phyloP scores from a whole-genome alignment of 2,113 vertebrate genomes.

The Amazona guildingii region DNA sequence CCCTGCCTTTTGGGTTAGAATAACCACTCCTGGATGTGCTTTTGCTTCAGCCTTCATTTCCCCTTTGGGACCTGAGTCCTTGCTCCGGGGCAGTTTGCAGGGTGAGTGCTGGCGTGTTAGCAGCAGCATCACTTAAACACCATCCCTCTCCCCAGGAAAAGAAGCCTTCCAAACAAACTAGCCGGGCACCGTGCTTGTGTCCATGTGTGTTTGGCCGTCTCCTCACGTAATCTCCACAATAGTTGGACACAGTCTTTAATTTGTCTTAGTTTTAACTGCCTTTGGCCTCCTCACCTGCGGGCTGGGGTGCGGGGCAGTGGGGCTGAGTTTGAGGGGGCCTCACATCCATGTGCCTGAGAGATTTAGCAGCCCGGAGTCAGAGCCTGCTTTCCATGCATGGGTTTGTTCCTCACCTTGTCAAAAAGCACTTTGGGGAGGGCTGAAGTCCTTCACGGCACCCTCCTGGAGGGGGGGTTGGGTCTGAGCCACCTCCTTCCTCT shows the following conservation, averaged over 20 bases:
- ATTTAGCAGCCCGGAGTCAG: too few relatives aligned
- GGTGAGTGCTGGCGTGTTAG: neutral
- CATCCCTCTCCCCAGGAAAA: neutral
- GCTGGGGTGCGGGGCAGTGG: neutral
- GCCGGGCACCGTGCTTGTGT: neutral
- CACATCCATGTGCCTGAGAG: neutral
- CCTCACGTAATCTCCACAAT: neutral
- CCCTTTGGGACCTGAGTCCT: neutral
- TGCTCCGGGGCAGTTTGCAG: neutral
- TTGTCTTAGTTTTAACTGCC: neutral
- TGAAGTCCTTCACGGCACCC: neutral
- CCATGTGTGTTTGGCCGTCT: neutral
- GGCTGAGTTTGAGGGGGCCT: neutral
- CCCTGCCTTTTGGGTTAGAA: neutral
- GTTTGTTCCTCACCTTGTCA: neutral
- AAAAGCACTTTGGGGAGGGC: neutral
- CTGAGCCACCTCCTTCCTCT: neutral
- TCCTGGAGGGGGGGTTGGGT: fast-evolving
- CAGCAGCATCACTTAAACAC: neutral
- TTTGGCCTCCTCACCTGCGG: neutral
- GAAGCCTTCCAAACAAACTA: neutral
- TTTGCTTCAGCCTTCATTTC: neutral
- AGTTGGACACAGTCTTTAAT: neutral
- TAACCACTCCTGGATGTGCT: neutral
- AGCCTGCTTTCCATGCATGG: fast-evolving